A percentile compares a stretch with the other conserved stretches of the same genome.
Conservation (phyloP, 2,797 vertebrate species). For the Brachyrhaphis roseni region DNA sequence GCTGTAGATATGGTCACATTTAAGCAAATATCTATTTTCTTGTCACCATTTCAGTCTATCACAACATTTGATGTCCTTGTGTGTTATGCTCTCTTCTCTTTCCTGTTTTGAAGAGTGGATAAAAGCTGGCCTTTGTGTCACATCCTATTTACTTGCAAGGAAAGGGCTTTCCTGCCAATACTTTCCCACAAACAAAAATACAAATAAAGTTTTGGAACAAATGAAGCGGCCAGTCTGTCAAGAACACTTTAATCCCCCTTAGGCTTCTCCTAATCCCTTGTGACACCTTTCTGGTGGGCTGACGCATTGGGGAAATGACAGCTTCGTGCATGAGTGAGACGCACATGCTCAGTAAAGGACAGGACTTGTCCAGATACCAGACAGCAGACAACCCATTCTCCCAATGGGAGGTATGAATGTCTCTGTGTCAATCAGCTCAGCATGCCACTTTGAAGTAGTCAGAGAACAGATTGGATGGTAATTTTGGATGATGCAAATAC, state of each 20-base stretch:
- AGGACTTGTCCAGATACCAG: conserved; percentile 59
- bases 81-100: not conserved
- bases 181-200: conserved; percentile 22
- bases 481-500: conserved; percentile 52
- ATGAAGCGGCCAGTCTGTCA: conserved; percentile 68
- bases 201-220: conserved; percentile 52
- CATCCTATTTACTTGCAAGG: not conserved
- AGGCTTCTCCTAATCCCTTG: conserved; percentile 72
- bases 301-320: conserved; percentile 71
- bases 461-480: conserved; percentile 31
- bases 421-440: conserved; percentile 59
- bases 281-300: conserved; percentile 67
- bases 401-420: conserved; percentile 53
- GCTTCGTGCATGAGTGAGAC: conserved; percentile 68
- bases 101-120: not conserved
- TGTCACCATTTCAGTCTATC: not conserved
- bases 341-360: conserved; percentile 50
- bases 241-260: conserved; percentile 67
- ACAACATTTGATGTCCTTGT: not conserved
- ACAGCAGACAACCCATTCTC: conserved; percentile 52
- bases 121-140: not conserved
- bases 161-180: conserved; percentile 13
- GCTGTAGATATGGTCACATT: not conserved
- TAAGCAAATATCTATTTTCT: not conserved
- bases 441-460: conserved; percentile 44